Evolutionary conservation across 1,140 invertebrate species (phyloP), one percentile per base, ranked within the genome.

Genomic region (Zaprionus capensis): DNA sequence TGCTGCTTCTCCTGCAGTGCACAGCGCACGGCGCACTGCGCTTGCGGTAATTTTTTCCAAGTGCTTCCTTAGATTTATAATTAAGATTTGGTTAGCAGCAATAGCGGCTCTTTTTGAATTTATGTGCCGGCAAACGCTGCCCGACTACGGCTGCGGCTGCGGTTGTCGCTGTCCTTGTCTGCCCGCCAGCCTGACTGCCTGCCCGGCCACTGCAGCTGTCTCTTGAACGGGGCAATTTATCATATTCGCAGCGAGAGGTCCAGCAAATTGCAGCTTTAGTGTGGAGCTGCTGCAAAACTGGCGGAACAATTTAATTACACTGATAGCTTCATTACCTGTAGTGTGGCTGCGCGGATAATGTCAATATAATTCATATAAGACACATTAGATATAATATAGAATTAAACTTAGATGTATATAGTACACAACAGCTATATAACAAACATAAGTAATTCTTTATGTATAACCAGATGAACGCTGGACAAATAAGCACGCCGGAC

Each of bases 11-110:
- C n/a, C 41, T 46, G 41, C 41, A 46, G 41, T 46, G 41, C 41
- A 44, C 36, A 38, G 36, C 36, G 36, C 36, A 56, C 74, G 53
- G 71, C 59, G 63, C 84, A 83, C 70, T 88, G 81, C 80, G 78
- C 84, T 83, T 81, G 77, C 71, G 77, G 81, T 84, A 81, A 88
- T 81, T 82, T 75, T 78, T 78, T 85, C 71, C 82, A 90, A 90
- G 85, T 90, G 86, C 87, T 91, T 91, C 87, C 87, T 91, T 91
- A 91, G 87, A 91, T 91, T 91, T 91, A 91, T 91, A 91, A 91
- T 91, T 91, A 91, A 91, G 87, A 91, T 91, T 91, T 86, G 87
- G 87, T 86, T 83, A 83, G 87, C 80, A 86, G 82, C 82, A 79
- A 91, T 83, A 81, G 80, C 78, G 75, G 78, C 71, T 69, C 74